A percentile compares a stretch with the other conserved stretches of the same genome.
Conservation (phyloP, 2,888 invertebrate species). For the Ormyrus pomaceus region DNA sequence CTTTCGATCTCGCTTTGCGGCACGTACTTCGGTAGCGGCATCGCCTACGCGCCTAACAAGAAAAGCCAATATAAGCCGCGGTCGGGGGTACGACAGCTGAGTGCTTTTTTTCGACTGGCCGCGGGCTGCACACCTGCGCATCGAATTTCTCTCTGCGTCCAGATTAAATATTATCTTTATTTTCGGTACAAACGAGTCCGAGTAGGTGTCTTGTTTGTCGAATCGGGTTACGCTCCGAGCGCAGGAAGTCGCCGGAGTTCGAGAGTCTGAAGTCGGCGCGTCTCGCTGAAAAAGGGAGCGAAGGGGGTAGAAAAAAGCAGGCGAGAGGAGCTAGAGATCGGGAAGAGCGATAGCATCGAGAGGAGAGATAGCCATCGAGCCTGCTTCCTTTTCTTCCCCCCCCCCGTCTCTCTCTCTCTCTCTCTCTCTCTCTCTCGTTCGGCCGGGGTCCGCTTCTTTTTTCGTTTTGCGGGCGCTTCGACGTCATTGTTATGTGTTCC, state of each 20-base stretch:
- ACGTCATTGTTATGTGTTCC: slow-evolving; percentile 48
- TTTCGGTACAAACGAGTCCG: slow-evolving; percentile 45
- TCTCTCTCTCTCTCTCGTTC: slow-evolving; percentile 7
- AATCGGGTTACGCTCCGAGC: slow-evolving; percentile 42
- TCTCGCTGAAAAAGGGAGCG: not conserved
- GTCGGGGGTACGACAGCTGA: too few relatives aligned
- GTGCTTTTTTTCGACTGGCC: too few relatives aligned
- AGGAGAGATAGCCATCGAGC: slow-evolving; percentile 43
- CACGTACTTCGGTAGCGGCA: too few relatives aligned
- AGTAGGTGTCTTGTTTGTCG: slow-evolving; percentile 50
- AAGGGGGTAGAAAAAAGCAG: not conserved
- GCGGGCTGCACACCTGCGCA: too few relatives aligned
- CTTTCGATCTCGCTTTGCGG: too few relatives aligned
- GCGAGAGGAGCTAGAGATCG: slow-evolving; percentile 26
- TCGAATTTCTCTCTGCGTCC: not conserved
- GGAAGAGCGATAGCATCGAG: slow-evolving; percentile 38
- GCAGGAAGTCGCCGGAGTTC: slow-evolving; percentile 10
- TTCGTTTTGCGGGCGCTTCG: not conserved
- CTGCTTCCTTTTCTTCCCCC: slow-evolving; percentile 46
- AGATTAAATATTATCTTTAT: slow-evolving; percentile 55
- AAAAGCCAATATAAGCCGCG: too few relatives aligned
- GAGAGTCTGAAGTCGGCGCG: not conserved
- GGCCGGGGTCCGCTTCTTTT: not conserved
- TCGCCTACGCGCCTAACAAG: too few relatives aligned
- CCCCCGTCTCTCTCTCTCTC: slow-evolving; percentile 2